Percentiles rank a stretch among this genome's conserved stretches.
Conservation (phyloP, 2,888 invertebrate species). For the Seira sanloemensis region DNA sequence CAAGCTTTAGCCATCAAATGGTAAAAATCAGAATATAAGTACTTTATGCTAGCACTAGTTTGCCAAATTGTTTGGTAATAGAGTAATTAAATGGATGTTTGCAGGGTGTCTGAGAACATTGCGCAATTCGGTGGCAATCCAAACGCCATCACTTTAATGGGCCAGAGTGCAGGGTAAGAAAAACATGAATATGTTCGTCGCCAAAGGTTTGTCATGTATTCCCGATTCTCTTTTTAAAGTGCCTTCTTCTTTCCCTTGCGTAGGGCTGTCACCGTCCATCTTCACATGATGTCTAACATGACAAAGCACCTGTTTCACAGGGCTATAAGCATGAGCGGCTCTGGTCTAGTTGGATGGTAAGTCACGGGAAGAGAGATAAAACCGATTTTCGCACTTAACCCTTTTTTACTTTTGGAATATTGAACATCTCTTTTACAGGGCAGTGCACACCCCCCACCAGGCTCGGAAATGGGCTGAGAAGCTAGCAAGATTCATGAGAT, state of each 20-base stretch:
- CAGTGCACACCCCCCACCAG: conserved; percentile 56
- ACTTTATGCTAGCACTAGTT: too few relatives aligned
- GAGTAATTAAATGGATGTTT: too few relatives aligned
- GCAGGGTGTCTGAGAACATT: conserved; percentile 40
- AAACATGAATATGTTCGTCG: too few relatives aligned
- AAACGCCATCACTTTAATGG: conserved; percentile 38
- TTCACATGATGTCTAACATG: conserved; percentile 61
- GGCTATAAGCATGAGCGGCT: conserved; percentile 55
- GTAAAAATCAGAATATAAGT: too few relatives aligned
- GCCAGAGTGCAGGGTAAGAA: conserved; percentile 26
- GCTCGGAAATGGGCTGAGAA: conserved; percentile 58
- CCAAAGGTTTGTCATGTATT: too few relatives aligned
- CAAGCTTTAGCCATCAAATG: conserved; percentile 57
- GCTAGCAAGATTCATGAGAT: conserved; percentile 54
- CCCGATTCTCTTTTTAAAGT: too few relatives aligned
- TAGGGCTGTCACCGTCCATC: conserved; percentile 36
- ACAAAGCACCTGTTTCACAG: conserved; percentile 48
- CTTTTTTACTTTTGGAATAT: not conserved
- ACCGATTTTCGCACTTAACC: too few relatives aligned
- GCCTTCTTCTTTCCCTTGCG: not conserved
- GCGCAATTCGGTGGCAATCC: conserved; percentile 53
- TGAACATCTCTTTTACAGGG: conserved; percentile 20
- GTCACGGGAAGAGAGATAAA: not conserved
- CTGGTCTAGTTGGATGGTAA: conserved; percentile 46
- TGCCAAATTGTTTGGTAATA: too few relatives aligned